Evolutionary conservation across 2,113 vertebrate genomes (phyloP).

Genomic region (Empidonax alnorum): DNA sequence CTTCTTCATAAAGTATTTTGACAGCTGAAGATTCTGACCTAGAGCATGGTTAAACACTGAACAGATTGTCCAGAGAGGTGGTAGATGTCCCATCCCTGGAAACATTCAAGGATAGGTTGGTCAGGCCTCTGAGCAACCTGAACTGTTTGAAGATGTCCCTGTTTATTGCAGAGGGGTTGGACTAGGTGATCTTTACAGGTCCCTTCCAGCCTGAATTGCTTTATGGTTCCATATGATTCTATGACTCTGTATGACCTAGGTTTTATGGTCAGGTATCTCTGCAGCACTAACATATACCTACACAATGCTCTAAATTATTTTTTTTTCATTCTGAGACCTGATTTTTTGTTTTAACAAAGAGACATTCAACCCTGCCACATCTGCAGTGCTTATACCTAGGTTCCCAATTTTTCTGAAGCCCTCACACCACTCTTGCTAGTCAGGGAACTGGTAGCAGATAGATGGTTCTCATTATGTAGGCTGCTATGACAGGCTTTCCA

Average conservation of each 20-base stretch:
- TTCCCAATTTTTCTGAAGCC: not conserved
- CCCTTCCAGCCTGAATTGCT: not conserved
- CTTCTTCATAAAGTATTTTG: not conserved
- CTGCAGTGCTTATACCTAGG: not conserved
- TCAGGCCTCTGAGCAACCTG: not conserved
- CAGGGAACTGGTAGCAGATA: not conserved
- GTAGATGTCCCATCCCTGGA: no score
- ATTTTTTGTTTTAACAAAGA: not conserved
- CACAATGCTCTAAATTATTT: not conserved
- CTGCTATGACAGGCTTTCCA: not conserved
- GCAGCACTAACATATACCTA: not conserved
- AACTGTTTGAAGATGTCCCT: not conserved
- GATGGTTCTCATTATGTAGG: rapidly evolving
- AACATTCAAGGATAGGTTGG: not conserved
- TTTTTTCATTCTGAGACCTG: not conserved
- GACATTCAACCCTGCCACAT: not conserved
- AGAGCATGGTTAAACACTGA: not conserved
- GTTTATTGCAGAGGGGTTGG: not conserved
- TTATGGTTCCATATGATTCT: not conserved
- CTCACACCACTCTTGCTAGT: not conserved
- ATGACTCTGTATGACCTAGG: not conserved
- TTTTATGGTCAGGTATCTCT: not conserved
- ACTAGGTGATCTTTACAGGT: not conserved
- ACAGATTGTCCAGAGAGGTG: not conserved
- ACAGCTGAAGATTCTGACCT: not conserved